Percentiles rank a stretch among this genome's conserved stretches.
Conservation (phyloP, 2,888 invertebrate genomes). For the Drosophila infuscata region DNA sequence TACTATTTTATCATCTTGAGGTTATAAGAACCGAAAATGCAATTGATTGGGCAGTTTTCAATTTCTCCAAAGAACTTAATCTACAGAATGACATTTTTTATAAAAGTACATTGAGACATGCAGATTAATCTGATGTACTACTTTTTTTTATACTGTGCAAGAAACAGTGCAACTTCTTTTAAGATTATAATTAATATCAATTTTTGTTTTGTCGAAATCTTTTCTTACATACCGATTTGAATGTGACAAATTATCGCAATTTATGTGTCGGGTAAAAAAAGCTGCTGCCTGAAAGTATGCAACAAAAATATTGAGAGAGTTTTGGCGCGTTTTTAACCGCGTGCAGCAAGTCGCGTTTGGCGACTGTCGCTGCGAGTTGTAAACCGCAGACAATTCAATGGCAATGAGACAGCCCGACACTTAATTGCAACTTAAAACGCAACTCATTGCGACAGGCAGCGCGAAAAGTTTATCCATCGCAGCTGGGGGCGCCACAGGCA, state of each 20-base stretch:
- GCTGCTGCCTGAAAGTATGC: constrained; percentile 20
- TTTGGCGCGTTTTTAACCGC: constrained; percentile 30
- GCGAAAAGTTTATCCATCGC: constrained; percentile 56
- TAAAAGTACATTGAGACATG: neutral
- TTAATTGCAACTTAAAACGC: constrained; percentile 76
- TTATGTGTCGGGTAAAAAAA: neutral
- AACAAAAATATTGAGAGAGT: neutral
- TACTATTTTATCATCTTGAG: neutral
- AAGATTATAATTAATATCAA: neutral
- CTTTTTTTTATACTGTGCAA: neutral
- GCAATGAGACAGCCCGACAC: constrained; percentile 38
- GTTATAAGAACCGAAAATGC: neutral
- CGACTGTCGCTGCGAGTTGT: constrained; percentile 1
- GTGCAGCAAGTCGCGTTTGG: neutral
- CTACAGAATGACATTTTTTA: neutral
- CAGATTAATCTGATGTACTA: too few species aligned
- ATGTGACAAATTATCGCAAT: neutral
- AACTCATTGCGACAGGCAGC: constrained; percentile 64
- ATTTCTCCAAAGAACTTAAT: neutral
- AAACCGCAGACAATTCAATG: constrained; percentile 32
- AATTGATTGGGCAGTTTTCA: neutral
- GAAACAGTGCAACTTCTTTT: too few species aligned
- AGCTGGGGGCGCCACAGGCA: constrained; percentile 29
- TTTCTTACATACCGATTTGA: neutral
- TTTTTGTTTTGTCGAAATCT: neutral